Percentiles rank a stretch among this genome's conserved stretches.
phyloP scores from a whole-genome alignment of 2,797 vertebrate species.

The Capromys pilorides region DNA sequence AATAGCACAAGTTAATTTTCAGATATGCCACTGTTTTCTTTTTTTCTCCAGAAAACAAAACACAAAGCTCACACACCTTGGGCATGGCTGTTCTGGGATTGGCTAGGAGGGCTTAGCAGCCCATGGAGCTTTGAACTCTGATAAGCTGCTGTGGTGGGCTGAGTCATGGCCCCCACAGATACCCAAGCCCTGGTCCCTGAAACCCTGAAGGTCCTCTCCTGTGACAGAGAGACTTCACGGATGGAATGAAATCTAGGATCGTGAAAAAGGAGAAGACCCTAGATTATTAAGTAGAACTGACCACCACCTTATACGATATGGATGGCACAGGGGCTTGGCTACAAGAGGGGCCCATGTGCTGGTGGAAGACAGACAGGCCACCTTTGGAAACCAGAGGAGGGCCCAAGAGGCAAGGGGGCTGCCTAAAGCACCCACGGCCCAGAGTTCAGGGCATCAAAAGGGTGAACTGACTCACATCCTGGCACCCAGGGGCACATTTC shows the following conservation, averaged over 20 bases:
- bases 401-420: neutral
- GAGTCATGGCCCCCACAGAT: neutral
- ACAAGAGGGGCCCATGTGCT: fast-evolving
- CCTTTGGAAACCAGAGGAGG: neutral
- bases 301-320: neutral
- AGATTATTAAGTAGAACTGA: neutral
- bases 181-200: neutral
- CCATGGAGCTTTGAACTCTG: neutral
- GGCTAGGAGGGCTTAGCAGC: conserved; percentile 39
- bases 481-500: neutral
- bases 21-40: neutral
- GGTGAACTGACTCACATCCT: neutral
- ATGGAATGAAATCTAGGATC: neutral
- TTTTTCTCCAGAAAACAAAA: neutral
- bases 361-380: fast-evolving
- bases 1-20: conserved; percentile 18
- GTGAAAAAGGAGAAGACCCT: neutral
- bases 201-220: neutral
- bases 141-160: fast-evolving
- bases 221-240: neutral
- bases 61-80: neutral
- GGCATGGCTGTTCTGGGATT: neutral
- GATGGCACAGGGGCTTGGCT: neutral
- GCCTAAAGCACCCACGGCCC: neutral
- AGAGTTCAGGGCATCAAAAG: neutral